Percentiles rank a stretch among this genome's conserved stretches.
Conservation (phyloP, 2,113 vertebrate species). For the Lota lota region DNA sequence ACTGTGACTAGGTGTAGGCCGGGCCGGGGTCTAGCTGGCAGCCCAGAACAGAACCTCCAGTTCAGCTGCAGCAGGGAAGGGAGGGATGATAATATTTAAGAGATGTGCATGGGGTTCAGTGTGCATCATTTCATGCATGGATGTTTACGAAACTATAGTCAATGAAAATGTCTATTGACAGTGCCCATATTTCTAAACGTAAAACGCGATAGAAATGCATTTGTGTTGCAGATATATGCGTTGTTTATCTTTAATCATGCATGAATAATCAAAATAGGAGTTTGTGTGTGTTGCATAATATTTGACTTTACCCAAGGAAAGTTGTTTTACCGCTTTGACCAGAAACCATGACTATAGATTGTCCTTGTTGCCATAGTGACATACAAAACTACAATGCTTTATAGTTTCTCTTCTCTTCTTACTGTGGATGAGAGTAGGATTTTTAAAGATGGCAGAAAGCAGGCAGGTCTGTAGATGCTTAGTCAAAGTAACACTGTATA, state of each 20-base stretch:
- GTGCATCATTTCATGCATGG: neutral
- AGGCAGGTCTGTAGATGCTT: too few species aligned
- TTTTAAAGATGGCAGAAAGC: too few species aligned
- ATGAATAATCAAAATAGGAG: too few species aligned
- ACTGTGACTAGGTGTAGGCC: constrained; percentile 33
- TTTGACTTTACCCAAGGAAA: neutral
- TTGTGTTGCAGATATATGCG: too few species aligned
- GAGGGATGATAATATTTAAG: too few species aligned
- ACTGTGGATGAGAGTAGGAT: too few species aligned
- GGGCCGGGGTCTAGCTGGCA: constrained; percentile 58
- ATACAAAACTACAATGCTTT: neutral
- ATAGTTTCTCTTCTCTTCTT: neutral
- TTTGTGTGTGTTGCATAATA: too few species aligned
- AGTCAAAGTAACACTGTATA: too few species aligned
- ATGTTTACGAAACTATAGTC: neutral
- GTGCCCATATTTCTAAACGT: too few species aligned
- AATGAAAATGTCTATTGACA: neutral
- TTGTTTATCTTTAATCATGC: too few species aligned
- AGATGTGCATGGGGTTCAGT: too few species aligned
- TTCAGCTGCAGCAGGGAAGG: constrained; percentile 41
- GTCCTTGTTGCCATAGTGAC: constrained; percentile 23
- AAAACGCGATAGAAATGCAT: too few species aligned
- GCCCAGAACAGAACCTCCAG: constrained; percentile 35
- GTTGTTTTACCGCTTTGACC: neutral
- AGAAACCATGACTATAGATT: neutral